A percentile compares a stretch with the other conserved stretches of the same genome.
Evolutionary conservation across 1,140 invertebrate genomes (phyloP).

Genomic region (Tetramorium simillimum): DNA sequence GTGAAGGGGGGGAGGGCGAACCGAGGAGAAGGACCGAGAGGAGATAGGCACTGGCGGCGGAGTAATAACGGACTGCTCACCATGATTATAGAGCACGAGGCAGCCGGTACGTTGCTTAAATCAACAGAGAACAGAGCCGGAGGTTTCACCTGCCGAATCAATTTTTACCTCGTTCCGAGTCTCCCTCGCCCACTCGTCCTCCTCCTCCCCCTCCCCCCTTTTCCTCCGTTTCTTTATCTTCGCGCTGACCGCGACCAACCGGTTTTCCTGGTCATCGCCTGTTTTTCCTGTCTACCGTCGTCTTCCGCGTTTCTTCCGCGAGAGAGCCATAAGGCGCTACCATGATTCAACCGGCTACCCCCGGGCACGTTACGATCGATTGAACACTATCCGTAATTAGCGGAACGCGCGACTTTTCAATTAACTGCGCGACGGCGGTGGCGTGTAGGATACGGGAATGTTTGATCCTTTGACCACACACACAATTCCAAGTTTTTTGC

Average conservation of each 20-base stretch:
- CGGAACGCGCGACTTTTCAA: conserved; percentile 2
- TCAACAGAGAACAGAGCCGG: conserved; percentile 78
- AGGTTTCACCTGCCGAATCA: conserved; percentile 78
- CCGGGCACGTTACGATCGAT: not conserved
- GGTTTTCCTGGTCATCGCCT: conserved; percentile 33
- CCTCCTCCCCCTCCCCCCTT: conserved; percentile 18
- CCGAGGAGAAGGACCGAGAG: not conserved
- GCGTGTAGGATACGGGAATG: not conserved
- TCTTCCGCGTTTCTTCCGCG: conserved; percentile 17
- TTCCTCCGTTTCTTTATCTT: conserved; percentile 32
- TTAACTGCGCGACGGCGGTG: not conserved
- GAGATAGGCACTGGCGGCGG: conserved; percentile 73
- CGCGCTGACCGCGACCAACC: conserved; percentile 2
- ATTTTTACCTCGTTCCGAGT: conserved; percentile 75
- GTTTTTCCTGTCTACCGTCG: conserved; percentile 24
- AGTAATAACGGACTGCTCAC: conserved; percentile 76
- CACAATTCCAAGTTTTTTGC: not conserved
- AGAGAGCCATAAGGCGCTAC: not conserved
- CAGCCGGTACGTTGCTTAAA: conserved; percentile 78
- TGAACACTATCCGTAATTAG: conserved; percentile 26
- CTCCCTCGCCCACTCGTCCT: conserved; percentile 43
- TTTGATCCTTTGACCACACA: not conserved
- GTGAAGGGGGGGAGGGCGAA: too few relatives aligned
- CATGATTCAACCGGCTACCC: not conserved
- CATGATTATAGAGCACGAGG: conserved; percentile 77